Conservation (phyloP, 2,888 invertebrate genomes). For the Andrena marginata region DNA sequence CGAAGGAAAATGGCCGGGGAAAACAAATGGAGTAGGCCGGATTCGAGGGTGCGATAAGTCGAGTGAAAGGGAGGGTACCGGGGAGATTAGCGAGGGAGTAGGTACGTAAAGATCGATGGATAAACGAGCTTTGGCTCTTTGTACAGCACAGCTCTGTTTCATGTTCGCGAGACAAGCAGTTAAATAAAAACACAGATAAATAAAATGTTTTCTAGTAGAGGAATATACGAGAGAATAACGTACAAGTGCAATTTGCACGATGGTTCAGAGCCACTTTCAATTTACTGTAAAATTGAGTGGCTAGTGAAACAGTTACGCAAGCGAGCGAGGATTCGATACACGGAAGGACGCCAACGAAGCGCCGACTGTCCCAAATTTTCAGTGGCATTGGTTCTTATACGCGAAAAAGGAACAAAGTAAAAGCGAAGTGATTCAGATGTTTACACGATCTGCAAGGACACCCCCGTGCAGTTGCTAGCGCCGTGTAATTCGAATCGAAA, state of each 20-base stretch:
- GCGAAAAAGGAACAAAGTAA: neutral
- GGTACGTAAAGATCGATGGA: conserved; percentile 46
- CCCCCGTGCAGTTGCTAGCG: neutral
- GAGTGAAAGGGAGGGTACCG: conserved; percentile 21
- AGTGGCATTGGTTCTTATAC: conserved; percentile 3
- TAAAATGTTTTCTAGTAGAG: no score
- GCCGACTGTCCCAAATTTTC: conserved; percentile 11
- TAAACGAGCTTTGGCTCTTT: conserved; percentile 30
- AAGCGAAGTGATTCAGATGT: conserved; percentile 9
- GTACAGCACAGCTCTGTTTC: conserved; percentile 45
- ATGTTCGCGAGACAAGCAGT: conserved; percentile 33
- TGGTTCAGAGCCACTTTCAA: no score
- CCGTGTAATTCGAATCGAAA: conserved; percentile 3
- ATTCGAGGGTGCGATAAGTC: conserved; percentile 17
- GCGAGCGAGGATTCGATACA: conserved; percentile 17
- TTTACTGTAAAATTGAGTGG: neutral
- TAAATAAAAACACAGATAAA: neutral
- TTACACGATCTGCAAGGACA: conserved; percentile 7
- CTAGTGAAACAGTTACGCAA: conserved; percentile 2
- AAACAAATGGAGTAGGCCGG: conserved; percentile 17
- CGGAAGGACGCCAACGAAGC: neutral
- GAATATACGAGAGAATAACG: no score
- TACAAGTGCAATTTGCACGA: no score
- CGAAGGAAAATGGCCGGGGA: neutral
- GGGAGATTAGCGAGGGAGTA: conserved; percentile 26